These are phyloP conservation scores for Troilus luridus DNA, from an alignment of 2,888 invertebrate species.

Conservation along the genomic window DNA sequence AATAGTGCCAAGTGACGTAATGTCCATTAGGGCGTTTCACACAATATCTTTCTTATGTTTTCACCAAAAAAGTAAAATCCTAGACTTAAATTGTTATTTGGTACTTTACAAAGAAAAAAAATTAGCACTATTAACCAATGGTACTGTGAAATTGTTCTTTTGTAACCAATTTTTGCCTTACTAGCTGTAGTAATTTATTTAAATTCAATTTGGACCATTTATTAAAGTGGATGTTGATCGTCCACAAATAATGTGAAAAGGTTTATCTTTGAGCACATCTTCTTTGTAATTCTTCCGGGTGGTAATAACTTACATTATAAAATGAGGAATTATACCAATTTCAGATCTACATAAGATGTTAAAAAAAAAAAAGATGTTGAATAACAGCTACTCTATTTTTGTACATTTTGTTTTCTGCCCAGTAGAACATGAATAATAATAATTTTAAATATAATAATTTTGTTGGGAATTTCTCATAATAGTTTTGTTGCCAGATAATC, in stretches of 20 bases:
- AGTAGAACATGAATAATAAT: neutral
- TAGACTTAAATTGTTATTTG: neutral
- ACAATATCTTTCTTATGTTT: slow-evolving; percentile 32
- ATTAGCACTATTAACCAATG: slow-evolving; percentile 25
- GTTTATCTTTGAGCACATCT: slow-evolving; percentile 17
- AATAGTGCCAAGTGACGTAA: slow-evolving; percentile 50
- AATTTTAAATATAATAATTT: neutral
- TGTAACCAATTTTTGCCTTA: slow-evolving; percentile 48
- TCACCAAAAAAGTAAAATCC: neutral
- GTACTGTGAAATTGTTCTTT: slow-evolving; percentile 25
- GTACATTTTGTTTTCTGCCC: slow-evolving; percentile 18
- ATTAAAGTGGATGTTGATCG: slow-evolving; percentile 17
- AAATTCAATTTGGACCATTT: slow-evolving; percentile 38
- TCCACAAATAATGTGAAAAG: neutral
- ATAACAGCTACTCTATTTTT: slow-evolving; percentile 27
- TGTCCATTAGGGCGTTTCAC: slow-evolving; percentile 15
- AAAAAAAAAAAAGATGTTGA: neutral
- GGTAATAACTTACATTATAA: neutral
- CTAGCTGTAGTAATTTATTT: slow-evolving; percentile 44
- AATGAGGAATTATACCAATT: neutral
- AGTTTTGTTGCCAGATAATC: slow-evolving; percentile 10
- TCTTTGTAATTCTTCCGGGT: slow-evolving; percentile 5
- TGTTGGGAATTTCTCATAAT: neutral
- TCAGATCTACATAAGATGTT: neutral
- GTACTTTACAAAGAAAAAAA: neutral